Evolutionary conservation across 2,797 vertebrate genomes (phyloP), one percentile per base, ranked within the genome.

Genomic region (Pipistrellus nathusii): DNA sequence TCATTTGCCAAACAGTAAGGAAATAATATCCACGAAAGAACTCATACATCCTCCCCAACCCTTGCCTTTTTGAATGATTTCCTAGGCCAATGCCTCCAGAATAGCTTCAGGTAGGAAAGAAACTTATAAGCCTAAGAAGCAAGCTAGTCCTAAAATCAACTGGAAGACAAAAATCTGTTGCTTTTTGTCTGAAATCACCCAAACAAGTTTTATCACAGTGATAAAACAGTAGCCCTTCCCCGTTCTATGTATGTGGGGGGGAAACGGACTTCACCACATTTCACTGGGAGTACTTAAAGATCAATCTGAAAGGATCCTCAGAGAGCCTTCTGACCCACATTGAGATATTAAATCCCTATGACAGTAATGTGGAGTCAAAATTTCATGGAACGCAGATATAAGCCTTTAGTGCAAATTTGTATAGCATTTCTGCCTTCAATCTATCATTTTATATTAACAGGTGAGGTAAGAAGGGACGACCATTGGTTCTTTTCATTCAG

Each of bases 401-500:
- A 66, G 48, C n/a, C 81, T 1, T 11, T 6, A 71, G 2, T 44
- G 2, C 27, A 21, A n/a, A 32, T 1, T 44, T 23, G 13, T 25
- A 46, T 12, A 75, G 6, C 4, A 83, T 85, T 89, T 95, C 84
- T 80, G 17, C 32, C 66, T 92, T 86, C 18, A n/a, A 2, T 62
- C 1, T 27, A 57, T 72, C 44, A 55, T 41, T 46, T 93, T 18
- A 23, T 41, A 41, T 88, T 88, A 84, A 86, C 4, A 57, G 32
- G 3, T 53, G n/a, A 46, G 17, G 83, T 38, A 38, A 81, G 81
- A 88, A n/a, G 27, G 11, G 30, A 90, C 20, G 62, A 68, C 69
- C 93, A 35, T 85, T 94, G 80, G 38, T 89, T 76, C 57, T 95
- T 44, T 94, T 94, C 53, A 84, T 85, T 95, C 86, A 87, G 87